Base-by-base conservation (phyloP, 2,797 vertebrate genomes). In the Sciurus vulgaris region DNA sequence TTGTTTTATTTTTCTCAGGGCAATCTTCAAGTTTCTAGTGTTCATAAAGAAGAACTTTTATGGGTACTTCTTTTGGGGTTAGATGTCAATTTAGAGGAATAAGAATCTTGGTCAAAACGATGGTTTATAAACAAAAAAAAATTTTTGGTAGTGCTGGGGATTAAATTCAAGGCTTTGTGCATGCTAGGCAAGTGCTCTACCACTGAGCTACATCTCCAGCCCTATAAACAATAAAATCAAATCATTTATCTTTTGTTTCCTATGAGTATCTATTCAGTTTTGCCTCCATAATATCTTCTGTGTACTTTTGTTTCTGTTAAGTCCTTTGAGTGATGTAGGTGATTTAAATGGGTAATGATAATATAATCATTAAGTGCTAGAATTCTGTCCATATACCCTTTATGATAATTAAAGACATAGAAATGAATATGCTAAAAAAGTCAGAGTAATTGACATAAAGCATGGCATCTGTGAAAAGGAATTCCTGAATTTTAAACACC, bases 1-100 rank as follows among this genome's bases (percentile, higher is more conserved):
- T 86, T 70, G 73, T 18, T 59, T 94, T 90, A 49, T 86, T 87
- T 88, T 93, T 92, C 70, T 89, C 65, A 35, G 15, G 20, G 9
- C 74, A 63, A 6, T 44, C 18, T 49, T 92, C 33, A 86, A 72
- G 70, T 86, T 47, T 85, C 7, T 74, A 30, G 65, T 78, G 26
- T 83, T 89, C 44, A 28, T 78, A 86, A 49, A 86, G 85, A 24
- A 78, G n/a, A 51, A 78, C 73, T 72, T 87, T 86, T 24, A 86
- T 78, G 56, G 33, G 2, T 49, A 82, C 51, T 63, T 91, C 38
- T 73, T 91, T 49, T 28, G 54, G 79, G 1, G 20, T 74, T 91
- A 51, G 54, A 73, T 49, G n/a, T 82, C 35, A 33, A 59, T 13
- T 73, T 30, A 38, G 13, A n/a, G 33, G 22, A 38, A 41, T 63